phyloP scores from a whole-genome alignment of 2,113 vertebrate genomes.

The Chaetorhynchus papuensis region DNA sequence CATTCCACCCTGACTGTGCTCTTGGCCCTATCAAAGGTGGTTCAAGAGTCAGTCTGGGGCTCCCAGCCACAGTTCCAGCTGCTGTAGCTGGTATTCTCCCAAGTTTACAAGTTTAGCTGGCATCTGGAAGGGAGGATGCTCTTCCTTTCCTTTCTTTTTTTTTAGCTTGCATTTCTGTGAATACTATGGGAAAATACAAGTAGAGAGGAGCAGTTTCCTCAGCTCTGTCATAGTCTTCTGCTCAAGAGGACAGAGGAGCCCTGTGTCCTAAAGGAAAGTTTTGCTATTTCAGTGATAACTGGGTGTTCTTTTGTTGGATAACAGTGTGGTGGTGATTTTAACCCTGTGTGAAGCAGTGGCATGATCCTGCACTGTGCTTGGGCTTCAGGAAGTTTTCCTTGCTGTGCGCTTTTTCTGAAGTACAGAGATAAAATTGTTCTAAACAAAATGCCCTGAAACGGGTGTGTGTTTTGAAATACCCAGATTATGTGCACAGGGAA shows the following conservation, averaged over 20 bases:
- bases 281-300: not conserved
- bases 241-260: not conserved
- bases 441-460: not conserved
- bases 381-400: not conserved
- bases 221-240: not conserved
- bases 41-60: not conserved
- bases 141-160: not conserved
- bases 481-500: not conserved
- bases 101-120: not conserved
- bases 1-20: rapidly evolving
- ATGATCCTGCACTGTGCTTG: not conserved
- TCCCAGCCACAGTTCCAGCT: not conserved
- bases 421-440: not conserved
- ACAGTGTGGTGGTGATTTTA: not conserved
- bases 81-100: not conserved
- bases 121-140: not conserved
- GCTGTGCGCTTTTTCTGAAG: not conserved
- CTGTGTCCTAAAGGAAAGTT: not conserved
- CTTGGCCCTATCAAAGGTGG: not conserved
- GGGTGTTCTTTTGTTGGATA: not conserved
- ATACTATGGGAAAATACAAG: not conserved
- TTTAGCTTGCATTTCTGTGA: not conserved
- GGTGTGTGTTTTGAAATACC: not conserved
- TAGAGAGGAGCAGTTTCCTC: not conserved
- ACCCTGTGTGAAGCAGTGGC: not conserved